Conservation (phyloP, 2,113 vertebrate genomes). For the Dipodomys merriami region DNA sequence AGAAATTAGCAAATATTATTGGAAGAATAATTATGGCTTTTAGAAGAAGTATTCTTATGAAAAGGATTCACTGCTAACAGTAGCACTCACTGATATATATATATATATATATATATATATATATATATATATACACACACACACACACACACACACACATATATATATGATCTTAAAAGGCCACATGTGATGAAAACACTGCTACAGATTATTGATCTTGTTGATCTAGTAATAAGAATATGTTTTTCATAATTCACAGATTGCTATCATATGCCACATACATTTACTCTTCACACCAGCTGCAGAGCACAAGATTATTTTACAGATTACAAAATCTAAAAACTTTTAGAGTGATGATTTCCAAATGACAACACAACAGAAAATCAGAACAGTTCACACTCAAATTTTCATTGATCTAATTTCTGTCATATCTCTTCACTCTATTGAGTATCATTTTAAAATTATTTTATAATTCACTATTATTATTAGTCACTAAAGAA, state of each 20-base stretch:
- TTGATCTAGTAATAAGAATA: background rate
- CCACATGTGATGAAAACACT: conserved; percentile 16
- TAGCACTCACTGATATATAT: background rate
- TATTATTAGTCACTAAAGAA: conserved; percentile 14
- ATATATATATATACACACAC: no score
- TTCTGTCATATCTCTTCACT: background rate
- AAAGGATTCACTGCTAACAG: background rate
- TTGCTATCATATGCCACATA: background rate
- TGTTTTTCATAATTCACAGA: background rate
- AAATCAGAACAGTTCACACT: background rate
- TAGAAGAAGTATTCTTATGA: background rate
- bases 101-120: background rate
- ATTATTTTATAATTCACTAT: conserved; percentile 4
- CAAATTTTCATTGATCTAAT: background rate
- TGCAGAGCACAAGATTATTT: conserved; percentile 24
- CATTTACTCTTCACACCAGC: background rate
- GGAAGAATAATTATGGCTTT: background rate
- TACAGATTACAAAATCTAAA: background rate
- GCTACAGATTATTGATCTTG: background rate
- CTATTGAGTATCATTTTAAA: background rate
- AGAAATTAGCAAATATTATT: background rate
- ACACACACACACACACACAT: no score
- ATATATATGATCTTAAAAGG: conserved; percentile 1
- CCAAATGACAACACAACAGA: background rate
- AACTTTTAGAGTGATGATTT: background rate